phyloP scores from a whole-genome alignment of 2,888 invertebrate species.

The Clunio marinus region DNA sequence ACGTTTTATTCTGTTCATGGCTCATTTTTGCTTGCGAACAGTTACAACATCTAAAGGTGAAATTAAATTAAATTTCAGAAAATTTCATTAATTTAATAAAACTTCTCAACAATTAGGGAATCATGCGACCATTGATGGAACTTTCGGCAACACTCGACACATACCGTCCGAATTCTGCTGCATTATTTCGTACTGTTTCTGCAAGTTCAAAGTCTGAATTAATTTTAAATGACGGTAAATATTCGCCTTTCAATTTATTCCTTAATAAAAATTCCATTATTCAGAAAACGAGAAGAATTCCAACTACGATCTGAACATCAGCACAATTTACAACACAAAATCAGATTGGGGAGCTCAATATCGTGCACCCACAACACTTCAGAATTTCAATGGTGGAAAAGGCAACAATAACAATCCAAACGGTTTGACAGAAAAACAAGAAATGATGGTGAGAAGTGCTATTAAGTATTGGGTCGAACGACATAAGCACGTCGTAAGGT shows the following conservation, averaged over 20 bases:
- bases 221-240: conserved; percentile 49
- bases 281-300: conserved; percentile 32
- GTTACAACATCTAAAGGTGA: conserved; percentile 68
- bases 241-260: not conserved
- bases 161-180: conserved; percentile 67
- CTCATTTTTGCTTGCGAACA: conserved; percentile 82
- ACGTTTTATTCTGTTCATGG: conserved; percentile 80
- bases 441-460: conserved; percentile 77
- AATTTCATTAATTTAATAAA: not conserved
- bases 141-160: conserved; percentile 77
- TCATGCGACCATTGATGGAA: conserved; percentile 84
- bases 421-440: conserved; percentile 75
- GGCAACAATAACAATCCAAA: conserved; percentile 63
- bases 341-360: conserved; percentile 74
- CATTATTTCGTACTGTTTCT: conserved; percentile 60
- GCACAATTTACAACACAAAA: conserved; percentile 71
- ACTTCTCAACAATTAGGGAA: conserved; percentile 53
- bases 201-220: conserved; percentile 52
- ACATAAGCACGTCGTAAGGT: conserved; percentile 85
- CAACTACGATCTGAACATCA: conserved; percentile 58
- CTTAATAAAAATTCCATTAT: not conserved
- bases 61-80: not conserved
- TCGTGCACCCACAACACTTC: conserved; percentile 62
- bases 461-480: conserved; percentile 88
- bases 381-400: conserved; percentile 58